phyloP scores from a whole-genome alignment of 2,888 invertebrate species.

The Hirtodrosophila confusa region DNA sequence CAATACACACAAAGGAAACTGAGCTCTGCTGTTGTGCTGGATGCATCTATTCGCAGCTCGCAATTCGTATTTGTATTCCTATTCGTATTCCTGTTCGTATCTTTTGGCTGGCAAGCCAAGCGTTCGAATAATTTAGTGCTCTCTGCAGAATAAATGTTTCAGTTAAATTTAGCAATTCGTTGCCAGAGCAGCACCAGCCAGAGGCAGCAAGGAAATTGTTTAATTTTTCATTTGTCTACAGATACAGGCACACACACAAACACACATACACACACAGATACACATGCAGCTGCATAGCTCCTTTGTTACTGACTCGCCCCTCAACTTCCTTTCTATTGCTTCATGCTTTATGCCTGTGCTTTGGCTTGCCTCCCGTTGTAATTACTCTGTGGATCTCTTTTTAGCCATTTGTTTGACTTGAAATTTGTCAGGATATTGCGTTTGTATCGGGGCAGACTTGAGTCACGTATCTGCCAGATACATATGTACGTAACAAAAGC shows the following conservation, averaged over 20 bases:
- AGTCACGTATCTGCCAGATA: constrained; percentile 42
- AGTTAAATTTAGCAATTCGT: constrained; percentile 77
- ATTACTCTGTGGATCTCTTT: constrained; percentile 66
- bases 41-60: constrained; percentile 33
- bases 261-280: constrained; percentile 7
- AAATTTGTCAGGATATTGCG: constrained; percentile 71
- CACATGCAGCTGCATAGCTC: constrained; percentile 22
- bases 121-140: constrained; percentile 73
- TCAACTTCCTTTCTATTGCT: constrained; percentile 11
- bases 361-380: constrained; percentile 53
- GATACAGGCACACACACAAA: constrained; percentile 11
- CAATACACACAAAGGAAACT: constrained; percentile 23
- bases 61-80: constrained; percentile 1
- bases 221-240: constrained; percentile 75
- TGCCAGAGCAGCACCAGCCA: constrained; percentile 34
- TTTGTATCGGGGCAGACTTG: constrained; percentile 14
- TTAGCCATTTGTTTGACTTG: constrained; percentile 73
- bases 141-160: constrained; percentile 73
- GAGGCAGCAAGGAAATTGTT: constrained; percentile 68
- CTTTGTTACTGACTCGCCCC: constrained; percentile 6
- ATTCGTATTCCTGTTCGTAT: constrained; percentile 29
- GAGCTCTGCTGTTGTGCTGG: constrained; percentile 25
- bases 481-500: constrained; percentile 29
- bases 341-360: constrained; percentile 44
- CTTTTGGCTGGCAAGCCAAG: constrained; percentile 34